phyloP scores from a whole-genome alignment of 2,888 invertebrate species.

The Drosophila algonquin region DNA sequence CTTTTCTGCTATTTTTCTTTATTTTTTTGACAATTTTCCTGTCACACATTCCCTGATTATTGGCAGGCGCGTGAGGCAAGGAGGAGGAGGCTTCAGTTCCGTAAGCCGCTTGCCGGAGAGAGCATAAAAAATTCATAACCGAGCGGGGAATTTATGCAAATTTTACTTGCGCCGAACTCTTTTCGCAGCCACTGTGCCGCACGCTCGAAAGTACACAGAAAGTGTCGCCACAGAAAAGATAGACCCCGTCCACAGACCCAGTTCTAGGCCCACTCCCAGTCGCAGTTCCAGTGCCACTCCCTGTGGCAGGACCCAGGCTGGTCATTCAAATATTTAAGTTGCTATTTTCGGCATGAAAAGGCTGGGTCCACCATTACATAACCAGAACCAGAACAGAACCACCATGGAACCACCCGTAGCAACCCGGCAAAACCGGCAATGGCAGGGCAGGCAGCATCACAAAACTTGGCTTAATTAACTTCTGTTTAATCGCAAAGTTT shows the following conservation, averaged over 20 bases:
- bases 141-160: slow-evolving; percentile 68
- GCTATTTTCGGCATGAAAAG: slow-evolving; percentile 65
- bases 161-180: slow-evolving; percentile 69
- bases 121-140: slow-evolving; percentile 71
- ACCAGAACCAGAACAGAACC: neutral
- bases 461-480: slow-evolving; percentile 79
- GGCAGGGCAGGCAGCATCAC: slow-evolving; percentile 15
- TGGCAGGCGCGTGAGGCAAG: slow-evolving; percentile 57
- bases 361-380: slow-evolving; percentile 34
- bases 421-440: slow-evolving; percentile 29
- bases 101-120: slow-evolving; percentile 41
- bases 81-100: slow-evolving; percentile 11
- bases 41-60: slow-evolving; percentile 55
- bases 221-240: slow-evolving; percentile 41
- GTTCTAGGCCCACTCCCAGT: too few species aligned
- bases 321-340: slow-evolving; percentile 70
- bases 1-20: slow-evolving; percentile 23
- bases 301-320: neutral
- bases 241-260: neutral
- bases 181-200: slow-evolving; percentile 49
- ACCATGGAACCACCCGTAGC: slow-evolving; percentile 6
- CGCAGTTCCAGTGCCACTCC: too few species aligned
- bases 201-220: slow-evolving; percentile 32
- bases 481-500: slow-evolving; percentile 72
- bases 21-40: slow-evolving; percentile 34